Evolutionary conservation across 2,888 invertebrate genomes (phyloP), one percentile per base, ranked within the genome.

Genomic region (Pseudococcus jackbeardsleyi): DNA sequence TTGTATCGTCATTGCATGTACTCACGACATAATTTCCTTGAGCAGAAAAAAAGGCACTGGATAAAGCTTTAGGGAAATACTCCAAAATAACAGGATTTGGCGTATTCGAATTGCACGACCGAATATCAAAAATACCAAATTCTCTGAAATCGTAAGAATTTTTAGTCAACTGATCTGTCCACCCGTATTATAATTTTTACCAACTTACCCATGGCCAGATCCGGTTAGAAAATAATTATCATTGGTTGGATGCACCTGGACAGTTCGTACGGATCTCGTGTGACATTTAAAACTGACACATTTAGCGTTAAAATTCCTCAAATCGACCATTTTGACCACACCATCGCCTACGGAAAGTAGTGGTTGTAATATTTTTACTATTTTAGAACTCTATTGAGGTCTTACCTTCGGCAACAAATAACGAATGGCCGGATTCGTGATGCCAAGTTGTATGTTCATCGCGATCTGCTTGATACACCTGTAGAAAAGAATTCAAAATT

Each of bases 41-140:
- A 0, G 92, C 92, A 17, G 92, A 92, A 90, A 92, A 92, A 89
- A 91, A 92, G 1, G 92, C 92, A 89, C 91, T 91, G 48, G 91
- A 90, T 1, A 92, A 89, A 17, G 90, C 91, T 82, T 90, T 90
- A 11, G 90, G 59, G 64, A 90, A 90, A 46, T 89, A 89, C 50
- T 91, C 90, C 72, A 84, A 72, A 46, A 89, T 86, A 72, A 90
- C 89, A 39, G 90, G 89, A 19, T 89, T 87, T 48, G 90, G 89
- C 72, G 90, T 90, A 46, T 90, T 90, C 39, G 90, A 90, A 8
- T 90, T 90, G 77, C 91, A 89, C 7, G 90, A 90, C 9, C 92
- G 90, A 33, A 91, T 46, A 89, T 92, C 92, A 91, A 92, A 92
- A 8, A 92, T 89, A 26, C 90, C 89, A 11, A 91, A 90, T 22